These are phyloP conservation scores for Eublepharis macularius DNA, from an alignment of 2,113 vertebrate species.

Conservation along the genomic window DNA sequence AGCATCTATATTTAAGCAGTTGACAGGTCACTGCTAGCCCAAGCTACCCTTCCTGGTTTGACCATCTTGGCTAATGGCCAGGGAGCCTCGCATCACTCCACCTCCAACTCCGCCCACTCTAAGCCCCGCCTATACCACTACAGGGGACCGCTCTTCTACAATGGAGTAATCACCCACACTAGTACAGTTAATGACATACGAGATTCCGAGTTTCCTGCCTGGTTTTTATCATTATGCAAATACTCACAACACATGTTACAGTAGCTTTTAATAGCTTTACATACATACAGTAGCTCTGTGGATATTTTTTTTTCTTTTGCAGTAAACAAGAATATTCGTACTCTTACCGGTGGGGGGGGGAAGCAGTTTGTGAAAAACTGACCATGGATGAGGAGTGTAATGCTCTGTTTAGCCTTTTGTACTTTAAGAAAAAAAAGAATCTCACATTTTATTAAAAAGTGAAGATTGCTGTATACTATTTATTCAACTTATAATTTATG, in stretches of 20 bases:
- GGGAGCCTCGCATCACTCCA: slow-evolving; percentile 11
- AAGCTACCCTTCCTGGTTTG: slow-evolving; percentile 51
- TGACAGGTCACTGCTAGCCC: slow-evolving; percentile 49
- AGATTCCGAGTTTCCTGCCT: slow-evolving; percentile 84
- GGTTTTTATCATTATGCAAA: slow-evolving; percentile 80
- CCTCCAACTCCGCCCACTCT: slow-evolving; percentile 22
- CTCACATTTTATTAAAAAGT: slow-evolving; percentile 96
- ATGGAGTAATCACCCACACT: slow-evolving; percentile 60
- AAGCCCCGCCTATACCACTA: slow-evolving; percentile 31
- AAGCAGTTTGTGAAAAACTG: slow-evolving; percentile 82
- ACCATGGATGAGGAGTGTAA: slow-evolving; percentile 84
- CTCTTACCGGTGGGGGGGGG: slow-evolving; percentile 81
- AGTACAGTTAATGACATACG: slow-evolving; percentile 75
- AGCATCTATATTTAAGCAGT: slow-evolving; percentile 58
- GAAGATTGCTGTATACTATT: slow-evolving; percentile 99
- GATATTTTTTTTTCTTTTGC: slow-evolving; percentile 71
- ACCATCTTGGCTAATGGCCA: slow-evolving; percentile 37
- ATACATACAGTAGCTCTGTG: slow-evolving; percentile 74
- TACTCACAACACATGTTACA: slow-evolving; percentile 86
- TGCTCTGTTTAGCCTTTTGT: slow-evolving; percentile 95
- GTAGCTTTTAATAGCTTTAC: slow-evolving; percentile 83
- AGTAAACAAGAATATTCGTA: slow-evolving; percentile 84
- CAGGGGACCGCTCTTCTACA: slow-evolving; percentile 39
- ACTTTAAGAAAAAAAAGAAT: slow-evolving; percentile 84
- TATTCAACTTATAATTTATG: slow-evolving; percentile 99